Evolutionary conservation across 2,888 invertebrate genomes (phyloP), one percentile per base, ranked within the genome.

Genomic region (Alitta virens): DNA sequence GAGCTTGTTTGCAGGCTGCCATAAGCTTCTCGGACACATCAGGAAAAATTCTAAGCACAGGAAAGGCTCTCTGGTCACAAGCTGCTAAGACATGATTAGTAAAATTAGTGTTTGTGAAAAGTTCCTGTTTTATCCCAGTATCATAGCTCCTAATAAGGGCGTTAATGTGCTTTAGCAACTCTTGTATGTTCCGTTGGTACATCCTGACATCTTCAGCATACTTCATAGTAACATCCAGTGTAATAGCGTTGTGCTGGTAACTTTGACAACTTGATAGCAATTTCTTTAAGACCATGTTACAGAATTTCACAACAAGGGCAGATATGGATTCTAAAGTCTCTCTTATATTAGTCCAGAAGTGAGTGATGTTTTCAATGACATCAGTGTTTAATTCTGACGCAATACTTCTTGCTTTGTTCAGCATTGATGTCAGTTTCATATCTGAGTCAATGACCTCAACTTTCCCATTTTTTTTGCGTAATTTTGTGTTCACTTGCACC

Each of bases 11-110:
- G 64, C 74, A 78, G 68, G 76, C 68, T 2, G 56, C 51, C 18
- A 68, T 66, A 23, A 79, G 64, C 60, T 78, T 78, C 55, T 70
- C 71, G 50, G 71, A 72, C 26, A 79, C 62, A 65, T 78, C 78
- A 26, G 76, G 74, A 56, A 78, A 68, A 33, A 79, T 64, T 40
- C 75, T 71, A 43, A 79, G 70, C 27, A 79, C 64, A 5, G 79
- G 78, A 63, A 78, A 79, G 3, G 76, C 75, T 66, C 77, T 77
- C 38, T 73, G 68, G 66, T 79, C 78, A 69, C 77, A 78, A 1
- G 68, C 64, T 18, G 75, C 71, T 38, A 78, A 66, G 38, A 79
- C 66, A 26, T 72, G 67, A 49, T 77, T 72, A 3, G 74, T 70
- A 57, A 78, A 76, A 27, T 65, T 60, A 1, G 74, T 71, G 56